Evolutionary conservation across 2,888 invertebrate species (phyloP).

Genomic region (Agrochola circellaris): DNA sequence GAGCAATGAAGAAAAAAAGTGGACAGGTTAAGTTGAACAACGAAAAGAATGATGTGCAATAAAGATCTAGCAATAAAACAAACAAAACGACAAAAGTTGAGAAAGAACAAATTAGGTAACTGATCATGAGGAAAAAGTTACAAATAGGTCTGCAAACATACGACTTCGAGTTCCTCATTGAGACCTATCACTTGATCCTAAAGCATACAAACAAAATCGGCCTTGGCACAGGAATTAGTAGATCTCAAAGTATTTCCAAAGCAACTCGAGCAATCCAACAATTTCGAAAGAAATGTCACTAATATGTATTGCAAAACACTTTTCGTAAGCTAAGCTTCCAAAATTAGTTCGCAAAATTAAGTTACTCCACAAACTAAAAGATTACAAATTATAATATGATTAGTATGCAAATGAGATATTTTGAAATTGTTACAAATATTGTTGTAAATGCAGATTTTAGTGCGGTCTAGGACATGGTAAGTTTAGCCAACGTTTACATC

Average conservation of each 20-base stretch:
- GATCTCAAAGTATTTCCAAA: conserved; percentile 21
- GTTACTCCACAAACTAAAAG: conserved; percentile 36
- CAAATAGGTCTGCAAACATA: conserved; percentile 10
- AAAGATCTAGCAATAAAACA: neutral
- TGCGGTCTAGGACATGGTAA: conserved; percentile 28
- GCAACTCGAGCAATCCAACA: conserved; percentile 17
- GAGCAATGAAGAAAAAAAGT: neutral
- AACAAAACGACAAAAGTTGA: conserved; percentile 1
- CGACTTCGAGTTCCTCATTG: neutral
- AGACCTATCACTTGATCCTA: neutral
- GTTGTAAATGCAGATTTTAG: neutral
- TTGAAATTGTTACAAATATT: conserved; percentile 31
- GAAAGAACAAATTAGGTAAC: conserved; percentile 1
- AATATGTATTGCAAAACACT: conserved; percentile 18
- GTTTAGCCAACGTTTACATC: conserved; percentile 18
- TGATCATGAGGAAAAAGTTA: neutral
- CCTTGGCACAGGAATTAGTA: conserved; percentile 21
- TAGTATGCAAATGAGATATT: conserved; percentile 45
- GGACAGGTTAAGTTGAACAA: neutral
- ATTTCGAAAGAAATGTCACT: conserved; percentile 43
- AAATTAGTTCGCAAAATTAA: conserved; percentile 6
- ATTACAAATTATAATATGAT: conserved; percentile 24
- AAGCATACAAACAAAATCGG: neutral
- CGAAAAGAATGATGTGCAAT: neutral
- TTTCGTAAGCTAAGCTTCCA: conserved; percentile 24